These are phyloP conservation scores for Chrysogorgia sp. DNA, from an alignment of 92 coral and sea anemone species.

Conservation along the genomic window DNA sequence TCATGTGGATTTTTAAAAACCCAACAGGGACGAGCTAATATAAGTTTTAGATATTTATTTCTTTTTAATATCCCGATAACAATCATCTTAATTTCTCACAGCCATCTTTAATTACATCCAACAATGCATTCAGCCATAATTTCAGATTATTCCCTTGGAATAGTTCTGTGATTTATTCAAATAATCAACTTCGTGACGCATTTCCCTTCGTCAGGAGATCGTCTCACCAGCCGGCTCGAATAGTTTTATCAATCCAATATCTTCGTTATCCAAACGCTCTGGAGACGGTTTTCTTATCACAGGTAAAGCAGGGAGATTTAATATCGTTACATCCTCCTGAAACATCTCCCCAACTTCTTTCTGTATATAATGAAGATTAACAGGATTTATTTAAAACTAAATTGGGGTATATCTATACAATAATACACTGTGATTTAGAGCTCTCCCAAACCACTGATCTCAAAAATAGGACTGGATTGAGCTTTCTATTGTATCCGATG, in stretches of 20 bases:
- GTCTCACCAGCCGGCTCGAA: conserved; percentile 77
- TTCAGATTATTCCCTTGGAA: not conserved
- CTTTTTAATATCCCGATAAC: not conserved
- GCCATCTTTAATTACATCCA: not conserved
- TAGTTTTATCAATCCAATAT: conserved; percentile 70
- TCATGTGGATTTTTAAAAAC: too few relatives aligned
- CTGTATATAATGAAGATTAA: conserved; percentile 51
- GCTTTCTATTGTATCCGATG: too few relatives aligned
- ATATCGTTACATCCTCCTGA: conserved; percentile 85
- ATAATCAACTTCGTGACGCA: too few relatives aligned
- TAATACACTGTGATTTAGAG: too few relatives aligned
- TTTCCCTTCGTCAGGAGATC: conserved; percentile 16
- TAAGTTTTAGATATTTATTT: too few relatives aligned
- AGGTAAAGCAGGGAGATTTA: conserved; percentile 84
- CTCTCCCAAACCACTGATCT: too few relatives aligned
- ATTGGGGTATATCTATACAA: not conserved
- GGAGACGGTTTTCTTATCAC: conserved; percentile 53
- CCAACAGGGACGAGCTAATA: too few relatives aligned
- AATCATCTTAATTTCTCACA: not conserved
- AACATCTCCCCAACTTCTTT: conserved; percentile 93
- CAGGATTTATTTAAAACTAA: not conserved
- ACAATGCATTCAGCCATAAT: not conserved
- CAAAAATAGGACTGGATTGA: too few relatives aligned
- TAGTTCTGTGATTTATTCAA: too few relatives aligned
- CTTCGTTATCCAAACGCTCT: conserved; percentile 33